These are phyloP conservation scores for Gobius niger DNA, from an alignment of 2,113 vertebrate genomes.

Conservation along the genomic window DNA sequence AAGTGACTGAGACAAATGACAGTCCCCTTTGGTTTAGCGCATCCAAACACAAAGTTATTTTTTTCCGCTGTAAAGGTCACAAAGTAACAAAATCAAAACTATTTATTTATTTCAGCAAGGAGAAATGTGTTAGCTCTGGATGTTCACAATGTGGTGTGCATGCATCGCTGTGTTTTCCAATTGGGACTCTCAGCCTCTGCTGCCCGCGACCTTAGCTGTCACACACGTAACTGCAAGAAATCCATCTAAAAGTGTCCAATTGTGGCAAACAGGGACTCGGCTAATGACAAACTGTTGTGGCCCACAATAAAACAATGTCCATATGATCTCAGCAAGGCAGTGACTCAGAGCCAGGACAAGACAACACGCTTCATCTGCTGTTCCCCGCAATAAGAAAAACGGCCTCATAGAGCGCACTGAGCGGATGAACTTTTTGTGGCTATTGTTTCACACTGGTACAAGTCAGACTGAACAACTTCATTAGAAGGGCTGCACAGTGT, in stretches of 20 bases:
- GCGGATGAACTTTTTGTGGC: neutral
- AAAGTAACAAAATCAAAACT: neutral
- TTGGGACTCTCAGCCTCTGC: conserved; percentile 23
- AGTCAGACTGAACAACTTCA: neutral
- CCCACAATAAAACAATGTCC: conserved; percentile 40
- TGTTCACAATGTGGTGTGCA: conserved; percentile 7
- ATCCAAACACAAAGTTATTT: neutral
- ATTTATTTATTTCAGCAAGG: neutral
- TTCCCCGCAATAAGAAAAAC: neutral
- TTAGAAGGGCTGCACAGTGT: neutral
- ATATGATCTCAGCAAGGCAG: conserved; percentile 52
- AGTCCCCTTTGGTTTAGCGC: neutral
- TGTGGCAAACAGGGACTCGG: conserved; percentile 25
- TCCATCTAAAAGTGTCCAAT: conserved; percentile 13
- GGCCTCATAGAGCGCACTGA: neutral
- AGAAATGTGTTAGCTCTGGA: neutral
- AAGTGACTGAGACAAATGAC: neutral
- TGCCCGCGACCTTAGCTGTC: conserved; percentile 33
- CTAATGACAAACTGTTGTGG: conserved; percentile 41
- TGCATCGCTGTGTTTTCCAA: neutral
- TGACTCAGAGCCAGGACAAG: conserved; percentile 51
- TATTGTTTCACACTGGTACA: neutral
- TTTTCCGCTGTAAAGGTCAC: neutral
- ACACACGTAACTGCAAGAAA: conserved; percentile 5
- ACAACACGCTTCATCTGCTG: conserved; percentile 48